Evolutionary conservation across 2,888 invertebrate genomes (phyloP).

Genomic region (Choristoneura rosaceana): DNA sequence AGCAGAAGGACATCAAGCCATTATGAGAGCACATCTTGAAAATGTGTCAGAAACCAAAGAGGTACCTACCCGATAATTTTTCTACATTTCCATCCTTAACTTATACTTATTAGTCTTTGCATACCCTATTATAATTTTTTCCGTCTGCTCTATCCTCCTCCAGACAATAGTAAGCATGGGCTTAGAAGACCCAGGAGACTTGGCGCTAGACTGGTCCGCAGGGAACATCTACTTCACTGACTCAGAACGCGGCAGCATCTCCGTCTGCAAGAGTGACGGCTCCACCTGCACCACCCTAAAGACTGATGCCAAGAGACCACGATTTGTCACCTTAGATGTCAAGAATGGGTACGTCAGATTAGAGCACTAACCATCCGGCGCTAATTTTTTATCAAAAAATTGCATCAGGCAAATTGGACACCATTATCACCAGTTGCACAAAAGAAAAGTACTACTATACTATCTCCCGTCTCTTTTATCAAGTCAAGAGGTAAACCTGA

Average conservation of each 20-base stretch:
- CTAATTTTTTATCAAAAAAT: no score
- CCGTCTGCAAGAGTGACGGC: slow-evolving; percentile 90
- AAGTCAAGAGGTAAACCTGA: no score
- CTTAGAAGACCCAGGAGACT: slow-evolving; percentile 89
- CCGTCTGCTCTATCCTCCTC: background rate
- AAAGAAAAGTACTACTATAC: no score
- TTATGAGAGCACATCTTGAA: slow-evolving; percentile 87
- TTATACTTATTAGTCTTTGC: background rate
- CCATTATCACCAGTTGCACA: no score
- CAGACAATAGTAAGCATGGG: slow-evolving; percentile 88
- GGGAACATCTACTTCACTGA: slow-evolving; percentile 94
- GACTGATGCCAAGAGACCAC: slow-evolving; percentile 86
- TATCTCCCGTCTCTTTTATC: no score
- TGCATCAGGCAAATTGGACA: no score
- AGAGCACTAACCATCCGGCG: background rate
- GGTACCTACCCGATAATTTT: slow-evolving; percentile 57
- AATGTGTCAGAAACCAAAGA: slow-evolving; percentile 84
- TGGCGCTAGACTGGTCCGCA: slow-evolving; percentile 92
- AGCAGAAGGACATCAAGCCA: slow-evolving; percentile 88
- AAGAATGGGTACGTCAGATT: slow-evolving; percentile 84
- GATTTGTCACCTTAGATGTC: slow-evolving; percentile 89
- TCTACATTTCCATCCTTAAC: background rate
- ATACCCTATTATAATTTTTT: no score
- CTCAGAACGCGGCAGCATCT: slow-evolving; percentile 88
- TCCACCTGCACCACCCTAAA: slow-evolving; percentile 87